Base-by-base conservation (phyloP, 2,797 vertebrate genomes). In the Nannoperca obscura region DNA sequence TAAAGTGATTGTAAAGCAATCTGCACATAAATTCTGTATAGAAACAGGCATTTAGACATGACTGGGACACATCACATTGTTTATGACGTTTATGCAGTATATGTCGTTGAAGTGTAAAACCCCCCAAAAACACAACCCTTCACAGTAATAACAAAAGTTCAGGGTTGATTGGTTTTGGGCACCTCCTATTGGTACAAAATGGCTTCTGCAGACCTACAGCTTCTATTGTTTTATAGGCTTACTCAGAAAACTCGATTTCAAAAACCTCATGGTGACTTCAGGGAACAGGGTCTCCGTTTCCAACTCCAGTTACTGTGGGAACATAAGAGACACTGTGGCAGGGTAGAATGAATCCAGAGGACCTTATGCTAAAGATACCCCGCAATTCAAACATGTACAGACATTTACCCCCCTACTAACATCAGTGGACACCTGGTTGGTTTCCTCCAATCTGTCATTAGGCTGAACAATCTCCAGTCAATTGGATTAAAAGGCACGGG, bases 371-470 rank as follows among this genome's bases (percentile, higher is more conserved):
- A 2, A 54, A 32, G 24, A 27, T 27, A 27, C 10, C 15, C 34
- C 61, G 55, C 50, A n/a, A 22, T 49, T 12, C 12, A 22, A 50
- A 67, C 24, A 20, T 22, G 24, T n/a, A 46, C 61, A 64, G 1
- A 30, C 42, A 38, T 12, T 49, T 15, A 2, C 4, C 27, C 68
- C 32, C 54, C 22, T 40, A 38, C 42, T 59, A 49, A 67, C 63
- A 52, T 32, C 14, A 49, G 34, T 65, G 65, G 58, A 82, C 89
- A 90, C 77, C 85, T 90, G 83, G 76, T 81, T 69, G 24, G 53
- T 57, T 65, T 78, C 74, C 59, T 64, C 36, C 53, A 22, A 80
- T 85, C 81, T 91, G 85, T 92, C 81, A 86, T 89, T 85, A 87
- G 74, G 44, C 67, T 81, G 52, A 77, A 68, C 76, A 61, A 76